A percentile compares a stretch with the other conserved stretches of the same genome.
These are phyloP conservation scores for Coregonus sp. DNA, from an alignment of 2,797 vertebrate species.

Conservation along the genomic window DNA sequence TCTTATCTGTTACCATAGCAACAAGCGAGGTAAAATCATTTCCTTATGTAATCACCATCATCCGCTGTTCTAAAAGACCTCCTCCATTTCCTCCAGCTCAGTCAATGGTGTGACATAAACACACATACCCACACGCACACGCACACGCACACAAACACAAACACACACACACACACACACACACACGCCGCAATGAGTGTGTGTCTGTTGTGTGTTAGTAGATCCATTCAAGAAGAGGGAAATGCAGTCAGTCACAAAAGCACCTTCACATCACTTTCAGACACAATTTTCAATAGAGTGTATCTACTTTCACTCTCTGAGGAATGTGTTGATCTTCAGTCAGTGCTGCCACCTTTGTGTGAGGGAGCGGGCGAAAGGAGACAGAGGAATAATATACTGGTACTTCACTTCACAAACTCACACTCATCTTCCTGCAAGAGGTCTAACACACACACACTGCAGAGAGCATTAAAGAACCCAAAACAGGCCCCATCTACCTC, in stretches of 20 bases:
- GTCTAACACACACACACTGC: background rate
- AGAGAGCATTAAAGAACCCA: background rate
- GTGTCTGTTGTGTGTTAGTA: slow-evolving; percentile 27
- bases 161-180: too few species aligned
- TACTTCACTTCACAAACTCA: background rate
- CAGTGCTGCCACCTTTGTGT: slow-evolving; percentile 30
- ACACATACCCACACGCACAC: too few species aligned
- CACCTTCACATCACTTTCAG: too few species aligned
- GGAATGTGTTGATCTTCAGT: slow-evolving; percentile 55
- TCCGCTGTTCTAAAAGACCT: slow-evolving; percentile 51
- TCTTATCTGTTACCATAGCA: slow-evolving; percentile 77
- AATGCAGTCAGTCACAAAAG: too few species aligned
- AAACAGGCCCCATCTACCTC: too few species aligned
- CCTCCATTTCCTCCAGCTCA: slow-evolving; percentile 39
- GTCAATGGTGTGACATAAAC: slow-evolving; percentile 5
- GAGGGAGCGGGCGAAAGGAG: slow-evolving; percentile 37
- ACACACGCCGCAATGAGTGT: background rate
- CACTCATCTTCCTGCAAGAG: background rate
- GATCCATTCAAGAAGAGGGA: too few species aligned
- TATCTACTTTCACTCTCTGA: slow-evolving; percentile 24
- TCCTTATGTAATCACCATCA: slow-evolving; percentile 69
- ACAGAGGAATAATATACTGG: slow-evolving; percentile 24
- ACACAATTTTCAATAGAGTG: too few species aligned
- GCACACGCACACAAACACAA: background rate
- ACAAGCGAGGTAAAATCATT: slow-evolving; percentile 64